Conservation (phyloP, 2,888 invertebrate species). For the Drosophila paramelanica region DNA sequence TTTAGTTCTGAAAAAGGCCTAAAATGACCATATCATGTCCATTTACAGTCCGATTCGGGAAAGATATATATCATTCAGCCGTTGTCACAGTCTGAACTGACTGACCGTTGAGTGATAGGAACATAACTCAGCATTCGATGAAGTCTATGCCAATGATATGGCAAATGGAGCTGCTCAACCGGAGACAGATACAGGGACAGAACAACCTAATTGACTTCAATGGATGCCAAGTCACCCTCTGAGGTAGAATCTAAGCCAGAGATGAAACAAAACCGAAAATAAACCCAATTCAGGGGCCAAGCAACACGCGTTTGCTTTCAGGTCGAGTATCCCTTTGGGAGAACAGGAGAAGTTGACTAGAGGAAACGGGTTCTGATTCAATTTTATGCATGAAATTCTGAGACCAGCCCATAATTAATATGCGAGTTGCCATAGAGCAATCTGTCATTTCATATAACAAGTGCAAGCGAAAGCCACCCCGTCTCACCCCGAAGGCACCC, state of each 20-base stretch:
- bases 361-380: constrained; percentile 42
- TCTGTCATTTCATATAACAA: constrained; percentile 43
- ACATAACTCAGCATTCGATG: constrained; percentile 24
- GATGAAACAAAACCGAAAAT: constrained; percentile 34
- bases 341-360: constrained; percentile 35
- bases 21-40: no score
- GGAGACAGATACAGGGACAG: neutral
- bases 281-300: constrained; percentile 9
- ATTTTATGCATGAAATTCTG: constrained; percentile 13
- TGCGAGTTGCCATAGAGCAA: constrained; percentile 56
- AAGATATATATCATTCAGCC: neutral
- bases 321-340: constrained; percentile 46
- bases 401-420: constrained; percentile 67
- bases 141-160: constrained; percentile 37
- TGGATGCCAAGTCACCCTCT: constrained; percentile 5
- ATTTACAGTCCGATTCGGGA: no score
- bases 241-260: constrained; percentile 8
- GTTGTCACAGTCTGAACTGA: constrained; percentile 19
- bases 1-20: no score
- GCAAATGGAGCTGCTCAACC: constrained; percentile 29
- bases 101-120: constrained; percentile 48
- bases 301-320: constrained; percentile 41
- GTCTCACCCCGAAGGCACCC: constrained; percentile 2
- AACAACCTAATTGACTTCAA: constrained; percentile 32
- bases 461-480: constrained; percentile 29